Base-by-base conservation (phyloP, 2,888 invertebrate species). In the Crepidodera aurea region DNA sequence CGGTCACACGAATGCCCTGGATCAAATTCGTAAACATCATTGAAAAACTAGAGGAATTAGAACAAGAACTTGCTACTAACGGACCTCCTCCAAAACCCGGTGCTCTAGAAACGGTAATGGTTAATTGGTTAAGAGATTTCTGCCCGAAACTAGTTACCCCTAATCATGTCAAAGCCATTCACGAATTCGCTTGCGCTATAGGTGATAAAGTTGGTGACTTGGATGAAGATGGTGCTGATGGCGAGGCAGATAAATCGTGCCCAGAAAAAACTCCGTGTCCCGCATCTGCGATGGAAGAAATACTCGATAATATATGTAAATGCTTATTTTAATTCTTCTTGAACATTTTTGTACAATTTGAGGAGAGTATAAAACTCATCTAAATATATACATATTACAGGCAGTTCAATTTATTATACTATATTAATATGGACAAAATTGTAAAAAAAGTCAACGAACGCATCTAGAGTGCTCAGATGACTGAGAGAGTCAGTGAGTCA, bases 161-260 rank as follows among this genome's bases (percentile, higher is more conserved):
- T 8, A 27, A 27, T 1, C 3, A 16, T 10, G 12, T 13, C 8
- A n/a, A 10, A 1, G 27, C 25, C 1, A 48, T 48, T 16, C 48
- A 48, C 6, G 27, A 48, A 7, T 48, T 27, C 15, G 48, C 48
- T n/a, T 48, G 48, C 48, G 48, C 48, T 1, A 48, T 48, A 7
- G 25, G 27, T 2, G 48, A 48, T 7, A 29, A 27, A 10, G 44
- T 44, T 4, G 22, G 44, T 1, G 44, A 22, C 5, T 3, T 42
- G 13, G 16, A 42, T 15, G 42, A n/a, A 1, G 6, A 7, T 1
- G 39, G n/a, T n/a, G 10, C 16, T 16, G 39, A 6, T n/a, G 13
- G 12, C 6, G 10, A 12, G 1, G 6, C 16, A 12, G 39, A 39
- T 12, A 12, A 7, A 15, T 12, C 39, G 7, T 39, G 39, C n/a